Conservation (phyloP, 2,797 vertebrate genomes). For the Mycteria americana region DNA sequence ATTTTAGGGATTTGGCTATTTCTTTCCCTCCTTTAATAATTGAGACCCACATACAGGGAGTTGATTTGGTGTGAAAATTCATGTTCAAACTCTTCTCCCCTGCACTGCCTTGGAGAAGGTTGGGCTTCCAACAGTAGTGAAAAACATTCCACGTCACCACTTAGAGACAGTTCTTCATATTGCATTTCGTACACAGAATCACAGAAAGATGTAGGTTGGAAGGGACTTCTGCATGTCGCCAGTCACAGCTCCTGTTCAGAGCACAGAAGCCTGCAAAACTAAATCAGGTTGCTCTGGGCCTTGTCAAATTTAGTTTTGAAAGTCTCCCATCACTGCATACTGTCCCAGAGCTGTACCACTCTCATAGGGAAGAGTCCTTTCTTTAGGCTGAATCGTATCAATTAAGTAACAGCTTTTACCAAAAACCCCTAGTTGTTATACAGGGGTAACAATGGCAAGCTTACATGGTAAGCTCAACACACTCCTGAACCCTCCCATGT, state of each 20-base stretch:
- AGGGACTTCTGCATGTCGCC: background rate
- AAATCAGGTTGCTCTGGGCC: background rate
- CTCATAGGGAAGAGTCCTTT: background rate
- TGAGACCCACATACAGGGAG: background rate
- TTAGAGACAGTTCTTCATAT: background rate
- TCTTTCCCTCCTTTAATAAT: background rate
- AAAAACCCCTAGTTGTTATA: accelerated
- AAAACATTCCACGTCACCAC: background rate
- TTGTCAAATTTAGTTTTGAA: background rate
- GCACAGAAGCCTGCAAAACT: background rate
- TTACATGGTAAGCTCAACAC: background rate
- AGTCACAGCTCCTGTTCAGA: background rate
- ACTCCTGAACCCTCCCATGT: background rate
- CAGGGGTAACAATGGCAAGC: too few relatives aligned
- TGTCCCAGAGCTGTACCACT: background rate
- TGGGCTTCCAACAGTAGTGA: background rate
- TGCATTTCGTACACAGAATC: background rate
- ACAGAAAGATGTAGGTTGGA: background rate
- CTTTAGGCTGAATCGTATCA: background rate
- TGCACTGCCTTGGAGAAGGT: background rate
- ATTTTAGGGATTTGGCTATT: background rate
- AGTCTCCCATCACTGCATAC: background rate
- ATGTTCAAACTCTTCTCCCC: background rate
- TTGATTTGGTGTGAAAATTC: background rate
- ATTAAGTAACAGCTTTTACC: background rate